Percentiles rank a stretch among this genome's conserved stretches.
These are phyloP conservation scores for Plotosus lineatus DNA, from an alignment of 2,113 vertebrate species.

Conservation along the genomic window DNA sequence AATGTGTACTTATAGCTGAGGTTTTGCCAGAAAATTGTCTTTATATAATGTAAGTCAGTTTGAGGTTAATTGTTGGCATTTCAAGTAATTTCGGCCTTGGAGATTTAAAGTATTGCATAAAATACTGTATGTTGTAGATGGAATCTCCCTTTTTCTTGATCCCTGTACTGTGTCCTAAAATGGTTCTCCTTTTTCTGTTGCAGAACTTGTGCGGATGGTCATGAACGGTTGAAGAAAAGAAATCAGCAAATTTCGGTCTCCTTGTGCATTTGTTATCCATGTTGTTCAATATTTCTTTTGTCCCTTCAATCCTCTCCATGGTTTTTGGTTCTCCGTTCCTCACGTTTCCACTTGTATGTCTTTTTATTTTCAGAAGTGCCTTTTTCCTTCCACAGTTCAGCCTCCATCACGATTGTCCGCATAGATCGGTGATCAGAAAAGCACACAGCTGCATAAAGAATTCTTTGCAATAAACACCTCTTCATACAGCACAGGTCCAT, in stretches of 20 bases:
- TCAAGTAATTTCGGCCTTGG: background rate
- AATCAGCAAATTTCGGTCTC: slow-evolving; percentile 6
- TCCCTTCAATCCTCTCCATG: slow-evolving; percentile 28
- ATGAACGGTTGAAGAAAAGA: slow-evolving; percentile 75
- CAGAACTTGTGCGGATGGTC: slow-evolving; percentile 79
- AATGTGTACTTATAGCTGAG: background rate
- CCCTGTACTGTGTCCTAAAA: slow-evolving; percentile 37
- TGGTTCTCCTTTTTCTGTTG: slow-evolving; percentile 45
- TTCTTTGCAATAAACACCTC: slow-evolving; percentile 63
- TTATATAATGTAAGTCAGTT: background rate
- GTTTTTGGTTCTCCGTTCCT: slow-evolving; percentile 17
- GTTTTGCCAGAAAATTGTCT: background rate
- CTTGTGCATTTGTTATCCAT: slow-evolving; percentile 36
- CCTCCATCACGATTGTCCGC: slow-evolving; percentile 38
- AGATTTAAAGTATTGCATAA: background rate
- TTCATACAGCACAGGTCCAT: slow-evolving; percentile 54
- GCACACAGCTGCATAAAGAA: slow-evolving; percentile 53
- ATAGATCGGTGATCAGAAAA: slow-evolving; percentile 33
- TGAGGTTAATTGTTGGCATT: background rate
- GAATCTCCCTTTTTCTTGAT: slow-evolving; percentile 28
- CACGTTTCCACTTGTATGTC: slow-evolving; percentile 44
- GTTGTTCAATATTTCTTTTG: slow-evolving; percentile 34
- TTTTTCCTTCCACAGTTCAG: slow-evolving; percentile 68
- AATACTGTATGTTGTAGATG: slow-evolving; percentile 56
- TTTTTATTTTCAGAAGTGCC: slow-evolving; percentile 76